phyloP scores from a whole-genome alignment of 1,140 invertebrate genomes.

The Schmidtea mediterranea region DNA sequence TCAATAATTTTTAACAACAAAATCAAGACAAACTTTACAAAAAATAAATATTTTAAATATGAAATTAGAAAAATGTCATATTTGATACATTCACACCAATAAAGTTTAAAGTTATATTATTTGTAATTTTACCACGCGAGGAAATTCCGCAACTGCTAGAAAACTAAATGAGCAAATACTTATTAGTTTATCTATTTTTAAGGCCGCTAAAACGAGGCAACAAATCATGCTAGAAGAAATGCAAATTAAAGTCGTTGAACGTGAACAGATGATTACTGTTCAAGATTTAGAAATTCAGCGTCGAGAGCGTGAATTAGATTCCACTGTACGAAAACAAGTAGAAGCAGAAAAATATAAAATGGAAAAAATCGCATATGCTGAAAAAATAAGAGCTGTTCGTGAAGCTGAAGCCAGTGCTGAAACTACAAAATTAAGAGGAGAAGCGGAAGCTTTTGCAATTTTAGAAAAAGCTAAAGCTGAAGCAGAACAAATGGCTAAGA shows the following conservation, averaged over 20 bases:
- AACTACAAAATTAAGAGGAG: slow-evolving; percentile 44
- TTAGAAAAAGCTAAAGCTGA: slow-evolving; percentile 73
- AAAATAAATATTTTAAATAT: too few relatives aligned
- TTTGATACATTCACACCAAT: too few relatives aligned
- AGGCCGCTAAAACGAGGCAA: slow-evolving; percentile 73
- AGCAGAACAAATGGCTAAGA: slow-evolving; percentile 78
- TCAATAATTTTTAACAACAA: too few relatives aligned
- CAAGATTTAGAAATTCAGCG: slow-evolving; percentile 29
- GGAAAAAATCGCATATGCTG: slow-evolving; percentile 72
- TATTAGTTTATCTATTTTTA: too few relatives aligned
- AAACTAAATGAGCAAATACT: too few relatives aligned
- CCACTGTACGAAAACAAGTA: slow-evolving; percentile 61
- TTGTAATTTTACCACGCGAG: too few relatives aligned
- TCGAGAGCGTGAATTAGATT: slow-evolving; percentile 44
- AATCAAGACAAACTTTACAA: too few relatives aligned
- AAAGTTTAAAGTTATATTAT: too few relatives aligned
- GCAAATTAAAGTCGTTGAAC: slow-evolving; percentile 73
- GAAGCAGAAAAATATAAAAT: slow-evolving; percentile 72
- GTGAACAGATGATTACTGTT: slow-evolving; percentile 62
- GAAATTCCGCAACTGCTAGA: too few relatives aligned
- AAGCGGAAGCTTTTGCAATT: slow-evolving; percentile 73
- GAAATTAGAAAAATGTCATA: too few relatives aligned
- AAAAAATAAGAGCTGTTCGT: slow-evolving; percentile 37
- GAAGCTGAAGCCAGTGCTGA: slow-evolving; percentile 84
- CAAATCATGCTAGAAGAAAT: slow-evolving; percentile 82